phyloP scores from a whole-genome alignment of 2,888 invertebrate species.

The Hartigia nigra region DNA sequence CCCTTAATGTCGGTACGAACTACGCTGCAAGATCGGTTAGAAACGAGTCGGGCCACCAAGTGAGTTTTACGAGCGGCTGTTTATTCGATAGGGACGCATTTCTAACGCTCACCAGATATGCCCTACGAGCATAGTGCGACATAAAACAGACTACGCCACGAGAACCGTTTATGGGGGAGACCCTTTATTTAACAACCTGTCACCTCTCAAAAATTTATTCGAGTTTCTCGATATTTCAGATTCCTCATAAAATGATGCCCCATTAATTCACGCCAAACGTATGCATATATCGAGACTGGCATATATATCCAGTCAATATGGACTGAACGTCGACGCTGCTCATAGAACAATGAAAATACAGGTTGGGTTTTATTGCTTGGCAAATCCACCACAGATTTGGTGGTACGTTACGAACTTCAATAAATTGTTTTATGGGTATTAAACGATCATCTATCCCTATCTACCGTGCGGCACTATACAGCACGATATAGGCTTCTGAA shows the following conservation, averaged over 20 bases:
- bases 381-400: background rate
- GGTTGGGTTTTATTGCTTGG: background rate
- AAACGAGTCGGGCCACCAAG: constrained; percentile 9
- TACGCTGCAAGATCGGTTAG: background rate
- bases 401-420: background rate
- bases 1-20: background rate
- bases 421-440: background rate
- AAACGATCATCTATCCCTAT: background rate
- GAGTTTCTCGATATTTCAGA: background rate
- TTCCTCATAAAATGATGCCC: background rate
- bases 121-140: constrained; percentile 8
- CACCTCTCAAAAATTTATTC: background rate
- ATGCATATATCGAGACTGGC: background rate
- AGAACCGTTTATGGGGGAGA: constrained; percentile 10
- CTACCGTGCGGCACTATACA: background rate
- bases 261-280: background rate
- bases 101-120: constrained; percentile 19
- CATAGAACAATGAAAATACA: background rate
- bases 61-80: constrained; percentile 19
- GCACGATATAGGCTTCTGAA: background rate
- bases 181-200: constrained; percentile 8
- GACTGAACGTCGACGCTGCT: background rate
- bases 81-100: constrained; percentile 18
- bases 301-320: background rate
- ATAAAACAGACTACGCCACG: constrained; percentile 3